Percentiles rank a stretch among this genome's conserved stretches.
These are phyloP conservation scores for Syngnathus acus DNA, from an alignment of 2,797 vertebrate genomes.

Conservation along the genomic window DNA sequence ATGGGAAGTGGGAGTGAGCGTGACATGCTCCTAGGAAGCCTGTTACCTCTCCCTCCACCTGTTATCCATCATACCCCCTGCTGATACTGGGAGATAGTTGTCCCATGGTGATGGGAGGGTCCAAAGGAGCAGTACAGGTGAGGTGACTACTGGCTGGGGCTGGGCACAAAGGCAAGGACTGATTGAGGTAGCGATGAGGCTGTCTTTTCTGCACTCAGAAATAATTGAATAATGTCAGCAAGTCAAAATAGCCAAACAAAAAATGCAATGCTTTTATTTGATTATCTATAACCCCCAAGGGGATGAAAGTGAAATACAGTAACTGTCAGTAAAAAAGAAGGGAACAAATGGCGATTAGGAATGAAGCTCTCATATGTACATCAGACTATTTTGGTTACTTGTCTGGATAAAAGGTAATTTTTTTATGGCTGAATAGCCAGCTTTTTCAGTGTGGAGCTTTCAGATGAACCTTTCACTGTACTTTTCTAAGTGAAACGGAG, in stretches of 20 bases:
- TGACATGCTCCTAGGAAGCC: constrained; percentile 67
- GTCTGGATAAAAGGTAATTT: constrained; percentile 18
- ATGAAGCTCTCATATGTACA: constrained; percentile 14
- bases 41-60: constrained; percentile 46
- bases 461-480: constrained; percentile 32
- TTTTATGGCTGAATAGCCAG: constrained; percentile 19
- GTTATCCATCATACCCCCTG: constrained; percentile 67
- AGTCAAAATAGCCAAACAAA: constrained; percentile 15
- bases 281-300: constrained; percentile 2
- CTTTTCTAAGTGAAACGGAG: constrained; percentile 31
- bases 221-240: neutral
- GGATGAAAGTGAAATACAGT: constrained; percentile 18
- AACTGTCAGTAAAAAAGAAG: constrained; percentile 3
- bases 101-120: constrained; percentile 33
- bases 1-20: constrained; percentile 55
- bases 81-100: constrained; percentile 67
- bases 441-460: constrained; percentile 21
- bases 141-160: constrained; percentile 21
- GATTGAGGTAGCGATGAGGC: neutral
- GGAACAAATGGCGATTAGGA: constrained; percentile 9
- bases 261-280: constrained; percentile 7
- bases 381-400: constrained; percentile 21
- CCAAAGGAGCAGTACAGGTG: constrained; percentile 18
- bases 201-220: neutral
- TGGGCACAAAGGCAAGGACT: constrained; percentile 3